A percentile compares a stretch with the other conserved stretches of the same genome.
Conservation (phyloP, 2,797 vertebrate species). For the Sylvilagus floridanus region DNA sequence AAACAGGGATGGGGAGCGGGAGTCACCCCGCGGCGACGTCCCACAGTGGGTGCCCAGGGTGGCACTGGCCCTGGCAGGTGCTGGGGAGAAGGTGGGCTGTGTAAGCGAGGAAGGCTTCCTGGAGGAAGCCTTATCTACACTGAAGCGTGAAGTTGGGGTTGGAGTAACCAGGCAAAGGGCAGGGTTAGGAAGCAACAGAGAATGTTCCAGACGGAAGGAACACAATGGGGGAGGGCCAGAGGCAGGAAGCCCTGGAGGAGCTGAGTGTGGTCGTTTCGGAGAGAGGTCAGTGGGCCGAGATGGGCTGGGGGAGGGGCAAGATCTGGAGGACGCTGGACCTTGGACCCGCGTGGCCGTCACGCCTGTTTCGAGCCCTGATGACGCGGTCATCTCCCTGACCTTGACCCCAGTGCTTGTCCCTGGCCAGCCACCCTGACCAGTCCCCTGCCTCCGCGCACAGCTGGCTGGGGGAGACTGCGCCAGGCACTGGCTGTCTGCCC, state of each 20-base stretch:
- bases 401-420: no score
- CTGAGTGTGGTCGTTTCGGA: background rate
- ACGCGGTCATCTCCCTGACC: fast-evolving
- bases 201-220: no score
- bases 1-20: background rate
- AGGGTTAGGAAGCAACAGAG: background rate
- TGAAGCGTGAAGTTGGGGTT: background rate
- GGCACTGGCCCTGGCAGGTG: background rate
- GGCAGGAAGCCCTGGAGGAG: background rate
- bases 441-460: background rate
- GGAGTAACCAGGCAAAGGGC: background rate
- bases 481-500: no score
- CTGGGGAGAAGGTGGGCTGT: fast-evolving
- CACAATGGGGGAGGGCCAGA: background rate
- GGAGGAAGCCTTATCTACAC: background rate
- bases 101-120: background rate
- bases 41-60: background rate
- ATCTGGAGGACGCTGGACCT: background rate
- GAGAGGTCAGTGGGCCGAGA: background rate
- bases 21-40: fast-evolving
- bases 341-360: background rate
- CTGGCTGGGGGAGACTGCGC: background rate
- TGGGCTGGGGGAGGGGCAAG: background rate
- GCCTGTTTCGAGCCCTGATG: background rate
- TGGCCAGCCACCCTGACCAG: background rate